Conservation (phyloP, 2,113 vertebrate genomes). For the Craseonycteris thonglongyai region DNA sequence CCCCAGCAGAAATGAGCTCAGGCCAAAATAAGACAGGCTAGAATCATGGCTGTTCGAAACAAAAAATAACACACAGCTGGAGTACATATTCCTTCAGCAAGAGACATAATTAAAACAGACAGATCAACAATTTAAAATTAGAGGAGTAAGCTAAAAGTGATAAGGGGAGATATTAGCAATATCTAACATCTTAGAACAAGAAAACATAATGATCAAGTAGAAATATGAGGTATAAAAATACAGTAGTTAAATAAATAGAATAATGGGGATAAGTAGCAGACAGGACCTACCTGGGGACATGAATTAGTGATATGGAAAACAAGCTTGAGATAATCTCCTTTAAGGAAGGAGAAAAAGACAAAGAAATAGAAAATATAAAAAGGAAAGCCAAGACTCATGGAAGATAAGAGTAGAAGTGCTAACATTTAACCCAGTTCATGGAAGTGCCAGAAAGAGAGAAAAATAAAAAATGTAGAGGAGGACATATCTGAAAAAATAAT, state of each 20-base stretch:
- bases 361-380: no score
- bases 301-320: background rate
- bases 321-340: background rate
- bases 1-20: background rate
- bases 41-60: background rate
- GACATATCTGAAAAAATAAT: no score
- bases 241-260: background rate
- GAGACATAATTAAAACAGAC: background rate
- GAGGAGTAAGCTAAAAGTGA: background rate
- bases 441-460: no score
- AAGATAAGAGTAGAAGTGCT: no score
- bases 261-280: background rate
- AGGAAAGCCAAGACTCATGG: no score
- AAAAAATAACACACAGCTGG: background rate
- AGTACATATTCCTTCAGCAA: background rate
- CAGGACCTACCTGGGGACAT: background rate
- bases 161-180: background rate
- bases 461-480: no score
- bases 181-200: background rate
- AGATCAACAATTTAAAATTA: background rate
- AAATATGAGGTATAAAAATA: background rate
- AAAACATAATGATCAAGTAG: background rate
- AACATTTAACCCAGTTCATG: no score
- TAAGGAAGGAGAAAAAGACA: no score
- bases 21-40: background rate